phyloP scores from a whole-genome alignment of 2,797 vertebrate species.

The Peromyscus melanophrys region DNA sequence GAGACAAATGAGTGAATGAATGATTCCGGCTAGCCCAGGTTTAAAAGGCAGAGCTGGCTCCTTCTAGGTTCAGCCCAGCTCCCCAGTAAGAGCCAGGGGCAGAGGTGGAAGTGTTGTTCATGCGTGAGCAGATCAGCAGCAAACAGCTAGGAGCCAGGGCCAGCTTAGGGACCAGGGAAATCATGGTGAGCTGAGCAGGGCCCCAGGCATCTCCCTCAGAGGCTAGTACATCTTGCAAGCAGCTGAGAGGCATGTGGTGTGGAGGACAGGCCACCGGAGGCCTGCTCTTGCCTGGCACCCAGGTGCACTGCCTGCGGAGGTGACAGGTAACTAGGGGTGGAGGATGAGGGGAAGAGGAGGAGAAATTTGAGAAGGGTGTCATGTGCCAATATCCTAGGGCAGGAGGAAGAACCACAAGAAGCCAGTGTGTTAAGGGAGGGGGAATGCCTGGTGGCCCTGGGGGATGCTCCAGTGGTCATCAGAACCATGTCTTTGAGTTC shows the following conservation, averaged over 20 bases:
- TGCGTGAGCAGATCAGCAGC: not conserved
- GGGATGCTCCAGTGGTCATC: not conserved
- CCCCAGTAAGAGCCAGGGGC: not conserved
- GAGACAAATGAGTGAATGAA: too few relatives aligned
- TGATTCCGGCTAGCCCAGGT: too few relatives aligned
- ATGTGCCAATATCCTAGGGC: not conserved
- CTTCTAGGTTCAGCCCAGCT: not conserved
- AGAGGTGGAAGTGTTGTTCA: not conserved
- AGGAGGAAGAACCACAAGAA: not conserved
- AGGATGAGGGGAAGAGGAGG: too few relatives aligned
- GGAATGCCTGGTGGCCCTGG: not conserved
- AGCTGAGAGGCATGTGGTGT: not conserved
- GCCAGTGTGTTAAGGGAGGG: not conserved
- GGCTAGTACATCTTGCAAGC: not conserved
- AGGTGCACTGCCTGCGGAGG: fast-evolving
- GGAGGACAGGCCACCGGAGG: fast-evolving
- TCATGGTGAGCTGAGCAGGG: not conserved
- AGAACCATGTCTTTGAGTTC: not conserved
- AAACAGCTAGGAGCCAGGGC: not conserved
- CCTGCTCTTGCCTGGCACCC: not conserved
- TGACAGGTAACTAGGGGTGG: not conserved
- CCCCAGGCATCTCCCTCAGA: not conserved
- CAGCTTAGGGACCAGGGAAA: not conserved
- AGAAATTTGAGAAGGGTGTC: too few relatives aligned
- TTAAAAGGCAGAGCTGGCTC: not conserved